These are phyloP conservation scores for Rhodeus uyekii DNA, from an alignment of 2,797 vertebrate species.

Conservation along the genomic window DNA sequence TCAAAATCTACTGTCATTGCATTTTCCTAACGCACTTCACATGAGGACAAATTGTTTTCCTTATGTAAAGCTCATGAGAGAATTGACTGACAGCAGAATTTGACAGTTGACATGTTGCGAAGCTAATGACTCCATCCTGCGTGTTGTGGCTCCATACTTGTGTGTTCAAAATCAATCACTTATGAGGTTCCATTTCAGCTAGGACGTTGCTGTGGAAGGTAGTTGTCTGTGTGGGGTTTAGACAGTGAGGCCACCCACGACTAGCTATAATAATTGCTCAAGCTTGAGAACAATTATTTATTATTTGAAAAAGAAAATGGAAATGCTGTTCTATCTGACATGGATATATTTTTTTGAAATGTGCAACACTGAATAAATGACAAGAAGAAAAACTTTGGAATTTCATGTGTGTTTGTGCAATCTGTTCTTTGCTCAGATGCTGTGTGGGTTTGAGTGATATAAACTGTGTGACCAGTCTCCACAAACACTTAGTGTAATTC, in stretches of 20 bases:
- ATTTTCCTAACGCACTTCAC: background rate
- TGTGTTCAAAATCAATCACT: background rate
- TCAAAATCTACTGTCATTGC: background rate
- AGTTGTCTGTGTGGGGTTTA: background rate
- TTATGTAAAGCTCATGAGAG: background rate
- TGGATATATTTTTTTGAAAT: background rate
- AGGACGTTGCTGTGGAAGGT: background rate
- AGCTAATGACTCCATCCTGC: background rate
- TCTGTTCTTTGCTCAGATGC: slow-evolving; percentile 31
- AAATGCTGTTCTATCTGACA: background rate
- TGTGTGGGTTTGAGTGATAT: slow-evolving; percentile 33
- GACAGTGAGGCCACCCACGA: background rate
- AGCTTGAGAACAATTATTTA: background rate
- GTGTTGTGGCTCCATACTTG: no score
- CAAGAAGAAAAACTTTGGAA: background rate
- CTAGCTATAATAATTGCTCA: background rate
- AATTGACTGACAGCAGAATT: background rate
- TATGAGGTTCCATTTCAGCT: background rate
- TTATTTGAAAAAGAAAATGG: background rate
- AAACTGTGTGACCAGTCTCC: slow-evolving; percentile 7
- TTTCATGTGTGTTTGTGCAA: background rate
- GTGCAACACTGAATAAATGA: background rate
- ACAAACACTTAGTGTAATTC: slow-evolving; percentile 8
- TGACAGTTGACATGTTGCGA: background rate
- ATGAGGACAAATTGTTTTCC: background rate